These are phyloP conservation scores for Disparrhopalites patrizii DNA, from an alignment of 2,888 invertebrate genomes.

Conservation along the genomic window DNA sequence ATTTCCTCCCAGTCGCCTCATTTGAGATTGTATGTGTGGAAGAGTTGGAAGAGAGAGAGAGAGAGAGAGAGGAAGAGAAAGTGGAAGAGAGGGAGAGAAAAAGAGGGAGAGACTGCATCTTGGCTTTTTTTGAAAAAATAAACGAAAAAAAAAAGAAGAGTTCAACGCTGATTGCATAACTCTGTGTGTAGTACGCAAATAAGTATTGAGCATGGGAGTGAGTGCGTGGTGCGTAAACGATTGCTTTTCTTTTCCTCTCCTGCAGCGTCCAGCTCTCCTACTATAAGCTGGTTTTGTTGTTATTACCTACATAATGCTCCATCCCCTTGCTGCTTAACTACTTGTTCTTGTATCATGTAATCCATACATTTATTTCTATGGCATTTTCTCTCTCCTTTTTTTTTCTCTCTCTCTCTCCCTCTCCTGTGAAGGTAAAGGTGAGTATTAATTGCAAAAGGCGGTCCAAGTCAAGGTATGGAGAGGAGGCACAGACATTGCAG, in stretches of 20 bases:
- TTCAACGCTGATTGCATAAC: slow-evolving; percentile 20
- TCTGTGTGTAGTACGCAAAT: slow-evolving; percentile 14
- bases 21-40: too few species aligned
- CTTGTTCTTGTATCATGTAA: too few species aligned
- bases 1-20: too few species aligned
- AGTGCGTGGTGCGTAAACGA: slow-evolving; percentile 11
- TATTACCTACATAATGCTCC: too few species aligned
- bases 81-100: not conserved
- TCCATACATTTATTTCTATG: slow-evolving; percentile 9
- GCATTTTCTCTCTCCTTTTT: not conserved
- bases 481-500: too few species aligned
- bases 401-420: not conserved
- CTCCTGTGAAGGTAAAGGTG: slow-evolving; percentile 1
- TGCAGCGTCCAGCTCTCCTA: not conserved
- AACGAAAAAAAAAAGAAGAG: too few species aligned
- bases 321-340: too few species aligned
- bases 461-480: too few species aligned
- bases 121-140: too few species aligned
- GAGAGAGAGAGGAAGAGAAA: not conserved
- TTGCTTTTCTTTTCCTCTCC: slow-evolving; percentile 10
- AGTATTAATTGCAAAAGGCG: slow-evolving; percentile 5
- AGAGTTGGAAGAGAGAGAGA: too few species aligned
- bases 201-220: slow-evolving; percentile 6
- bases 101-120: slow-evolving; percentile 1
- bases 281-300: not conserved